Evolutionary conservation across 2,888 invertebrate genomes (phyloP).

Genomic region (Drosophila formosana): DNA sequence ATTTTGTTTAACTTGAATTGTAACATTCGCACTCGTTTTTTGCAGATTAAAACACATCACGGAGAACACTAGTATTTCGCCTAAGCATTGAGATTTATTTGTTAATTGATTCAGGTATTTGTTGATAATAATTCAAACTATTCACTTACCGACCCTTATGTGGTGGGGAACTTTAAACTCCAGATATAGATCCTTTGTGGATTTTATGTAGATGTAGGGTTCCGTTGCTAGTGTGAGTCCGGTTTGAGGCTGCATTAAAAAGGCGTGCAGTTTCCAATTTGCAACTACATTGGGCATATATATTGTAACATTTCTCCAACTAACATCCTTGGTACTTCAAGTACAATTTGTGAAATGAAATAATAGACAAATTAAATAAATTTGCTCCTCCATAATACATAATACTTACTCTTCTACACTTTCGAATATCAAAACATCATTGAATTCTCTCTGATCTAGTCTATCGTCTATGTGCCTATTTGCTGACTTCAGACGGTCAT

Average conservation of each 20-base stretch:
- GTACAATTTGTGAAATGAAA: background rate
- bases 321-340: background rate
- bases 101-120: too few relatives aligned
- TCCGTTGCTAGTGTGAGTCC: constrained; percentile 30
- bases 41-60: constrained; percentile 28
- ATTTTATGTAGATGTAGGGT: constrained; percentile 2
- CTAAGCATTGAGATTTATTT: constrained; percentile 15
- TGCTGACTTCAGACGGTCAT: too few relatives aligned
- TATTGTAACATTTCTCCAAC: constrained; percentile 3
- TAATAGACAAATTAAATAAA: background rate
- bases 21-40: background rate
- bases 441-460: background rate
- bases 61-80: constrained; percentile 28
- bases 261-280: constrained; percentile 44
- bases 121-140: background rate
- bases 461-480: too few relatives aligned
- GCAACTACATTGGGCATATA: constrained; percentile 22
- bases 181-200: constrained; percentile 17
- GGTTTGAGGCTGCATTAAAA: constrained; percentile 16
- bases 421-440: constrained; percentile 47
- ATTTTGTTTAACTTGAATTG: constrained; percentile 8
- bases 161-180: constrained; percentile 11
- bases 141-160: constrained; percentile 33
- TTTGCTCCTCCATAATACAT: background rate
- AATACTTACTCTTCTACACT: constrained; percentile 23